A percentile compares a stretch with the other conserved stretches of the same genome.
phyloP scores from a whole-genome alignment of 2,797 vertebrate species.

The Dromococcyx pavoninus region DNA sequence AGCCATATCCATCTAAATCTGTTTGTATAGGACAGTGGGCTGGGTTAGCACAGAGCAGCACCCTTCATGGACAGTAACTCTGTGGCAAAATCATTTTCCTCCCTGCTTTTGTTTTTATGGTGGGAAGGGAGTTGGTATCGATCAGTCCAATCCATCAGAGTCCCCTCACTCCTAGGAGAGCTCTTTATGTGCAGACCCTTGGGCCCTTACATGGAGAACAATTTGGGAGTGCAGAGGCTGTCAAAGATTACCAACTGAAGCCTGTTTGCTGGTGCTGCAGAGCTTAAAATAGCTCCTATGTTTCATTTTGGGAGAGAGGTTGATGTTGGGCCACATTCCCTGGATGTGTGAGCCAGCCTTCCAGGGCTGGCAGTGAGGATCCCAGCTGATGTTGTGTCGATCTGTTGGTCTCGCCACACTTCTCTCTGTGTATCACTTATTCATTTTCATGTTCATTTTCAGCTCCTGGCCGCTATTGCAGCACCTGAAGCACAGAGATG shows the following conservation, averaged over 20 bases:
- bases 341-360: background rate
- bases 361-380: background rate
- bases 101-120: background rate
- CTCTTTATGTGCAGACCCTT: background rate
- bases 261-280: background rate
- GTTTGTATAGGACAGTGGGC: background rate
- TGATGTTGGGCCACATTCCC: background rate
- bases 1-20: background rate
- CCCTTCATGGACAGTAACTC: background rate
- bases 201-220: background rate
- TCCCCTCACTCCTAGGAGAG: background rate
- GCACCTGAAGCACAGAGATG: background rate
- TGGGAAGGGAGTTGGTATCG: background rate
- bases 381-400: background rate
- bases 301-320: background rate
- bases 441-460: background rate
- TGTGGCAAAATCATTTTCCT: background rate
- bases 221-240: background rate
- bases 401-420: background rate
- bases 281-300: background rate
- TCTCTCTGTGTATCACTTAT: background rate
- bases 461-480: background rate
- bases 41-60: background rate
- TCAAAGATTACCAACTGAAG: background rate
- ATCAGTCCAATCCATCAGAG: background rate